A percentile compares a stretch with the other conserved stretches of the same genome.
Conservation (phyloP, 1,140 invertebrate genomes). For the Lepidurus apus region DNA sequence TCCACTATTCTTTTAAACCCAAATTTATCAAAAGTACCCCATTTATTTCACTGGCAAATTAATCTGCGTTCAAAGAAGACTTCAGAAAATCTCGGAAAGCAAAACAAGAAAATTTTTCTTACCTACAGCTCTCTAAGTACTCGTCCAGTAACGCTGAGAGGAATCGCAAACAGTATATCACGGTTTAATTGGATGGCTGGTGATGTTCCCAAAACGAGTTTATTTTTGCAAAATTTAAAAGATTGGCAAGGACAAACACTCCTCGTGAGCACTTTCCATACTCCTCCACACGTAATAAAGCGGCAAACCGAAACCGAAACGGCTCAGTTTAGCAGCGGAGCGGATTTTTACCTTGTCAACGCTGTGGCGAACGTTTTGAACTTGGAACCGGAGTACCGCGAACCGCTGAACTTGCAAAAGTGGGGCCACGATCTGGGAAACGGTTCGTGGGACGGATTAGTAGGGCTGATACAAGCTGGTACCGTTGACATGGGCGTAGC, state of each 20-base stretch:
- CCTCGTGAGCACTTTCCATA: neutral
- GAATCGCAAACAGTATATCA: neutral
- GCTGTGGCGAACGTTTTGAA: neutral
- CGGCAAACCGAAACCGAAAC: neutral
- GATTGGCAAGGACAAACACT: neutral
- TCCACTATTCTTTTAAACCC: neutral
- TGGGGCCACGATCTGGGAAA: conserved; percentile 38
- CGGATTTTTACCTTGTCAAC: neutral
- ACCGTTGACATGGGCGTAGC: conserved; percentile 38
- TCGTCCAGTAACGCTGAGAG: neutral
- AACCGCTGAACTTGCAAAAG: conserved; percentile 29
- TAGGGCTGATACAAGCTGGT: conserved; percentile 36
- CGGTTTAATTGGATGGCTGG: neutral
- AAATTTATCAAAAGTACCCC: neutral
- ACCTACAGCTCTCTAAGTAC: neutral
- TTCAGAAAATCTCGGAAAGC: neutral
- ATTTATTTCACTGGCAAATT: neutral
- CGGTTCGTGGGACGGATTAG: conserved; percentile 38
- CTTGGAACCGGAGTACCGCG: neutral
- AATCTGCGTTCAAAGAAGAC: neutral
- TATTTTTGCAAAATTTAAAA: neutral
- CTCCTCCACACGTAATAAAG: neutral
- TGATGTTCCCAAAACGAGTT: neutral
- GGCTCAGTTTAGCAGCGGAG: neutral
- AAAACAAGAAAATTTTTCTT: neutral